Conservation (phyloP, 2,888 invertebrate genomes). For the Cancer borealis region DNA sequence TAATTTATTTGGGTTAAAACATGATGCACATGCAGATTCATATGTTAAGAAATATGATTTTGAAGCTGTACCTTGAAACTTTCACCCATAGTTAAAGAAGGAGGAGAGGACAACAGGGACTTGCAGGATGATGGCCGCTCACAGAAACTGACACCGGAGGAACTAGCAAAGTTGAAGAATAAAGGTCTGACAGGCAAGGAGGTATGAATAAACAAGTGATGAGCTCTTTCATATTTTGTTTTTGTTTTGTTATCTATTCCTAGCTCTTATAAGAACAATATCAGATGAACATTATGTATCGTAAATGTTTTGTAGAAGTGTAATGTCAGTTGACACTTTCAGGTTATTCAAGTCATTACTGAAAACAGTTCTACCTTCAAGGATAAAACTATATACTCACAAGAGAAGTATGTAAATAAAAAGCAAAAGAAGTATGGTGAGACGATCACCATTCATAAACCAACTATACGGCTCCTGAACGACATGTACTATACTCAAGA, state of each 20-base stretch:
- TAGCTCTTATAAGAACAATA: background rate
- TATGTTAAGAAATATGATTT: background rate
- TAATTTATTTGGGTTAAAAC: background rate
- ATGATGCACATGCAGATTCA: background rate
- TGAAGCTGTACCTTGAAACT: background rate
- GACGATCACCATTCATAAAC: constrained; percentile 88
- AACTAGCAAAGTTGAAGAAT: constrained; percentile 80
- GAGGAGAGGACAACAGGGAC: constrained; percentile 80
- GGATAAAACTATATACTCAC: constrained; percentile 90
- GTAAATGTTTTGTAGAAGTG: background rate
- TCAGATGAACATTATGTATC: background rate
- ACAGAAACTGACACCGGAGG: constrained; percentile 81
- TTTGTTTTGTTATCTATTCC: background rate
- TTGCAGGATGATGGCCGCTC: constrained; percentile 80
- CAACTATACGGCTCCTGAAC: constrained; percentile 89
- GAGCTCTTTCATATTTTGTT: background rate
- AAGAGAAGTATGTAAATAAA: constrained; percentile 88
- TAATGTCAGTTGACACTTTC: background rate
- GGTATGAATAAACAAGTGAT: constrained; percentile 48
- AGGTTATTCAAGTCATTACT: constrained; percentile 82
- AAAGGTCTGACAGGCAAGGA: constrained; percentile 80
- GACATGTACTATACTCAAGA: constrained; percentile 92
- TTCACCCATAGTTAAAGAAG: constrained; percentile 56
- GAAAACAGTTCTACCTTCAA: constrained; percentile 95
- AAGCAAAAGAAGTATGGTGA: constrained; percentile 96